Base-by-base conservation (phyloP, 2,113 vertebrate species). In the Erpornis zantholeuca region DNA sequence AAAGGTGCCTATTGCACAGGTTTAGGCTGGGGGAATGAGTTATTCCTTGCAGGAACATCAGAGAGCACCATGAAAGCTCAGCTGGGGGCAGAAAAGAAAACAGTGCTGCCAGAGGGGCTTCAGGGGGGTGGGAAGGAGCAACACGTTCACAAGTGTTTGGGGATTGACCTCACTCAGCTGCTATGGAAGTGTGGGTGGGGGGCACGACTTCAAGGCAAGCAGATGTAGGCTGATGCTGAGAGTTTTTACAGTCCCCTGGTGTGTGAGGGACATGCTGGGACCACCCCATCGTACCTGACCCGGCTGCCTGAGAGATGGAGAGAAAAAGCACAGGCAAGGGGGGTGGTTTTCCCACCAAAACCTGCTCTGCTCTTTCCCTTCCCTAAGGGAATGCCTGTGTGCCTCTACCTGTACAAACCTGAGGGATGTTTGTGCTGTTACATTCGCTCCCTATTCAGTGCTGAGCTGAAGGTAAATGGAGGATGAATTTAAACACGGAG, bases 161-260 rank as follows among this genome's bases (percentile, higher is more conserved):
- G 59, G 44, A 19, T 77, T 90, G 90, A 95, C 85, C 71, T 80
- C 42, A 80, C 73, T 91, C 70, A 0, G 27, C 71, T 90, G 65
- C 68, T 10, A 4, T 76, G 81, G 66, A 69, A 42, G 75, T 38
- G 63, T 40, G 57, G 8, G 49, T n/a, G 47, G 28, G n/a, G 23
- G 42, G 66, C 3, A 36, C 0, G 3, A 63, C 71, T 91, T 92
- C 92, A 91, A 25, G 38, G 33, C 21, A 24, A 87, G 77, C 89
- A 94, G 84, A 89, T 88, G 84, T 28, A 47, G 90, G 29, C 50
- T 1, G 11, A 81, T 0, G 40, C 75, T 97, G 90, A 63, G 90
- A 94, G 90, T 90, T 94, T 94, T 91, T 78, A 90, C 79, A 96
- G 88, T 27, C 44, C 56, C 71, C 88, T 87, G 65, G 60, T 81